Evolutionary conservation across 1,140 invertebrate genomes (phyloP).

Genomic region (Propsilocerus akamusi): DNA sequence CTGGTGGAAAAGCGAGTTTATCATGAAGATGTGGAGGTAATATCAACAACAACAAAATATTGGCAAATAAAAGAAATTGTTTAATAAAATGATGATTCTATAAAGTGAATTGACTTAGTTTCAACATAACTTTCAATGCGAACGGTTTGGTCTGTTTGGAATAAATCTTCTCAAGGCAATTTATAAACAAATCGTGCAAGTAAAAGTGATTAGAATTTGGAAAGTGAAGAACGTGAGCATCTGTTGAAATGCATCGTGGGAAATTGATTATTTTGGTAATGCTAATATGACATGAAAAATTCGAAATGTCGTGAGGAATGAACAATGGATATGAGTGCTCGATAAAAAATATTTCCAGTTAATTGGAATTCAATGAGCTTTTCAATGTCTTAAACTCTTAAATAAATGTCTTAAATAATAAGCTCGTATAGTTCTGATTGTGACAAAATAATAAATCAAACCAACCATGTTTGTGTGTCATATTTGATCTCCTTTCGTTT

Average conservation of each 20-base stretch:
- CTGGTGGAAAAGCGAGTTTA: not conserved
- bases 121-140: not conserved
- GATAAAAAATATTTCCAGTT: not conserved
- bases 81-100: slow-evolving; percentile 4
- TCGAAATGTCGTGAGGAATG: not conserved
- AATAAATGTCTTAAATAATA: too few relatives aligned
- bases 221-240: not conserved
- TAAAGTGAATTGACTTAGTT: not conserved
- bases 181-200: too few relatives aligned
- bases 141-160: not conserved
- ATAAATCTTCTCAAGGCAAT: too few relatives aligned
- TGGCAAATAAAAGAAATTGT: slow-evolving; percentile 1
- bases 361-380: not conserved
- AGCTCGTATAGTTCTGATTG: not conserved
- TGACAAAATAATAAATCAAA: slow-evolving; percentile 3
- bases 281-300: not conserved
- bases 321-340: not conserved
- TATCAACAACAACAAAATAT: too few relatives aligned
- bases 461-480: not conserved
- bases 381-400: too few relatives aligned
- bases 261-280: not conserved
- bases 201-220: not conserved
- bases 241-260: not conserved
- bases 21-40: not conserved
- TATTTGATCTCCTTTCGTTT: not conserved